A percentile compares a stretch with the other conserved stretches of the same genome.
Evolutionary conservation across 2,888 invertebrate species (phyloP).

Genomic region (Xestobium rufovillosum): DNA sequence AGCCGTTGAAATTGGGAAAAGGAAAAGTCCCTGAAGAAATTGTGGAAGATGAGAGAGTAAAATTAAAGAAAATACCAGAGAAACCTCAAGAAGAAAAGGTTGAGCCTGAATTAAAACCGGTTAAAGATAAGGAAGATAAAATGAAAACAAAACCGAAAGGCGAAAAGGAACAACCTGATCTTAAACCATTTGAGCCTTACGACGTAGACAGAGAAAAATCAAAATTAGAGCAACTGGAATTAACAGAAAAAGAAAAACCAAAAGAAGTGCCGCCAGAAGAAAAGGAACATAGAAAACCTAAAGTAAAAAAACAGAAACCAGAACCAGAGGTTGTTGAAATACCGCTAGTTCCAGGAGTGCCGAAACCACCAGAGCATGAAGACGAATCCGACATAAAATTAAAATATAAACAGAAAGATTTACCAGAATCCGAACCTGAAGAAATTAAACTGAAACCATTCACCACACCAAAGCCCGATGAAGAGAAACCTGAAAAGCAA

Average conservation of each 20-base stretch:
- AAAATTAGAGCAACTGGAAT: slow-evolving; percentile 34
- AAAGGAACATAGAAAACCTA: slow-evolving; percentile 21
- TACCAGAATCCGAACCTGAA: slow-evolving; percentile 20
- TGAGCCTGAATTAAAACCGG: slow-evolving; percentile 3
- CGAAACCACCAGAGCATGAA: slow-evolving; percentile 14
- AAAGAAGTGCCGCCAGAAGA: slow-evolving; percentile 29
- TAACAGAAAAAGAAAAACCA: slow-evolving; percentile 24
- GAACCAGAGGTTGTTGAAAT: not conserved
- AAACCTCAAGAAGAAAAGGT: slow-evolving; percentile 28
- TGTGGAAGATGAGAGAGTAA: slow-evolving; percentile 26
- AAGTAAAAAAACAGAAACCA: slow-evolving; percentile 21
- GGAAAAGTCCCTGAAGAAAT: slow-evolving; percentile 18
- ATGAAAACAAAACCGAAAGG: slow-evolving; percentile 21
- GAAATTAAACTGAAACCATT: slow-evolving; percentile 23
- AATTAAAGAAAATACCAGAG: slow-evolving; percentile 29
- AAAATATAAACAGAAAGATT: slow-evolving; percentile 32
- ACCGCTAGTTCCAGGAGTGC: not conserved
- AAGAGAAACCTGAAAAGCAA: slow-evolving; percentile 24
- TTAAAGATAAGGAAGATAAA: slow-evolving; percentile 19
- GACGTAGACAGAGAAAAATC: slow-evolving; percentile 39
- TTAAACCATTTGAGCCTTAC: slow-evolving; percentile 37
- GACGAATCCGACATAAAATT: slow-evolving; percentile 41
- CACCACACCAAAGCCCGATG: slow-evolving; percentile 32
- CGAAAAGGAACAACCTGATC: slow-evolving; percentile 28
- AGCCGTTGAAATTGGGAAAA: slow-evolving; percentile 23